Percentiles rank a stretch among this genome's conserved stretches.
Conservation (phyloP, 2,113 vertebrate species). For the Cyprinodon tularosa region DNA sequence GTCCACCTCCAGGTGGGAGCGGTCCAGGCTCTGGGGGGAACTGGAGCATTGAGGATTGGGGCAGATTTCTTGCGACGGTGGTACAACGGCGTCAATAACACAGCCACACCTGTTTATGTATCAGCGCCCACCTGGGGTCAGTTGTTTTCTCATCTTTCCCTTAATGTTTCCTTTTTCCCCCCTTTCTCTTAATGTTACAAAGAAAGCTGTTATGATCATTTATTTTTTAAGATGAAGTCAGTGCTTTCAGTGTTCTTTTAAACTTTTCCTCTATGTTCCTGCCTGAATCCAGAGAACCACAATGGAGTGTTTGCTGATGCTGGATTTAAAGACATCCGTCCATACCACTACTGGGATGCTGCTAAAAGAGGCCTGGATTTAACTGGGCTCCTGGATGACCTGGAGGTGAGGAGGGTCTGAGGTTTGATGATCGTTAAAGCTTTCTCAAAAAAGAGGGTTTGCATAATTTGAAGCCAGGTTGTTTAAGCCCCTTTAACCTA, state of each 20-base stretch:
- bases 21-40: constrained; percentile 91
- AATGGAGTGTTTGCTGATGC: constrained; percentile 90
- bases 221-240: not conserved
- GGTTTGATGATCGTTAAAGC: not conserved
- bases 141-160: not conserved
- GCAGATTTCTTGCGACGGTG: constrained; percentile 91
- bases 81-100: constrained; percentile 95
- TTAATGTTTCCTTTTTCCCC: too few species aligned
- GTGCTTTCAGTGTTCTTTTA: not conserved
- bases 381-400: constrained; percentile 84
- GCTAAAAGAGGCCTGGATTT: constrained; percentile 86
- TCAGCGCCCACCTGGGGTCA: constrained; percentile 93
- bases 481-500: too few species aligned
- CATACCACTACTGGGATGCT: constrained; percentile 90
- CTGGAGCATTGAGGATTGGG: constrained; percentile 89
- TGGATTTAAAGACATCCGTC: constrained; percentile 93
- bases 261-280: not conserved
- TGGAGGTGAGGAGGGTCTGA: constrained; percentile 80
- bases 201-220: too few species aligned
- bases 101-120: constrained; percentile 88
- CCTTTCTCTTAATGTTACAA: too few species aligned
- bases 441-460: too few species aligned
- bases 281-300: constrained; percentile 87
- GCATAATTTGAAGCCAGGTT: too few species aligned
- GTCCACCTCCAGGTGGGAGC: constrained; percentile 83